Conservation (phyloP, 1,140 invertebrate species). For the Cryptotermes secundus region DNA sequence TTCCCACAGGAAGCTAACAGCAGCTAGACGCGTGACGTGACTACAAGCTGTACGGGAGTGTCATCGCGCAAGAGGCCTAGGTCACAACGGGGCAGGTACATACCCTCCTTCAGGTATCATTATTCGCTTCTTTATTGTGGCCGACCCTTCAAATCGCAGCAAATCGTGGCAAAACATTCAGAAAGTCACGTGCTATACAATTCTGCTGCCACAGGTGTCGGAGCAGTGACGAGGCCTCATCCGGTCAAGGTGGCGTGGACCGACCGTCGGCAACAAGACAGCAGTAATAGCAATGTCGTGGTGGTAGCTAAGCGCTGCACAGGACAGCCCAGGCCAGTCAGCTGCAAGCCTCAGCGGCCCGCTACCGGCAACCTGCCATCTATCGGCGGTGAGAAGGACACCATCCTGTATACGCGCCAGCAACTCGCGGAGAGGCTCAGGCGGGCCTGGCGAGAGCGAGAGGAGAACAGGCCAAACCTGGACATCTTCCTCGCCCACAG, state of each 20-base stretch:
- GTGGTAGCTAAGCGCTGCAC: conserved; percentile 44
- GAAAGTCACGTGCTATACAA: no score
- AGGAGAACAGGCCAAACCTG: conserved; percentile 53
- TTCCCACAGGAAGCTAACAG: not conserved
- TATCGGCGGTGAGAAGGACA: conserved; percentile 47
- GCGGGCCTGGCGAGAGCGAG: conserved; percentile 53
- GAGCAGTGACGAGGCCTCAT: conserved; percentile 31
- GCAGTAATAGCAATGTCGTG: not conserved
- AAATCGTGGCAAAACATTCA: no score
- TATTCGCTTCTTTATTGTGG: no score
- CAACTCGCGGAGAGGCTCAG: conserved; percentile 53
- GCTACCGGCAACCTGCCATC: conserved; percentile 29
- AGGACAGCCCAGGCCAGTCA: conserved; percentile 41
- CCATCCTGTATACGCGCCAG: conserved; percentile 54
- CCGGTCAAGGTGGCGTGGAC: conserved; percentile 44
- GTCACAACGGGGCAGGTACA: no score
- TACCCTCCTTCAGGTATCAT: no score
- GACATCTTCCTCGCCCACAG: conserved; percentile 56
- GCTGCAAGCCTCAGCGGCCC: conserved; percentile 36
- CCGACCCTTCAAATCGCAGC: no score
- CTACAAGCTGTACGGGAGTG: no score
- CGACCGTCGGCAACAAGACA: conserved; percentile 36
- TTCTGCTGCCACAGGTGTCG: not conserved
- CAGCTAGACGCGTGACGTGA: no score
- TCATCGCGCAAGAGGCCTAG: no score